These are phyloP conservation scores for Rhinophrynus dorsalis DNA, from an alignment of 2,797 vertebrate species.

Conservation along the genomic window DNA sequence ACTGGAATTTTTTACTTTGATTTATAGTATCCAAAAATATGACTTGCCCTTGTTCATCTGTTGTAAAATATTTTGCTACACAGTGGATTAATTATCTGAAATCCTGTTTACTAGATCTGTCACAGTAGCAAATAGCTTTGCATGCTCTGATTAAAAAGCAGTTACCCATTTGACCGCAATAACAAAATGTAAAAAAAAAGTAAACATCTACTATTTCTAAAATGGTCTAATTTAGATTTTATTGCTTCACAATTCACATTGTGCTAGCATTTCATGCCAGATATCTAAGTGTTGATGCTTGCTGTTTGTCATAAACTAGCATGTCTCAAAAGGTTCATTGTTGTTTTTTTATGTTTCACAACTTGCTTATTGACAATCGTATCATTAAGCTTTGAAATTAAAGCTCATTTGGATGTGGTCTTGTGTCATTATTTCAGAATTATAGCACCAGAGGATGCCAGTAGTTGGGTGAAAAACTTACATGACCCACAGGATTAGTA, in stretches of 20 bases:
- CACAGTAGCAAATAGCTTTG: background rate
- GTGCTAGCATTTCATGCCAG: slow-evolving; percentile 11
- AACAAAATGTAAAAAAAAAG: slow-evolving; percentile 1
- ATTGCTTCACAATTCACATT: slow-evolving; percentile 3
- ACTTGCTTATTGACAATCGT: slow-evolving; percentile 41
- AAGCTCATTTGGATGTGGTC: slow-evolving; percentile 42
- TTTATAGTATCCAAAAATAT: background rate
- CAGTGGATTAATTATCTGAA: background rate
- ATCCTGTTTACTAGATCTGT: background rate
- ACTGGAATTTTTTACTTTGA: background rate
- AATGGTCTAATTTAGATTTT: slow-evolving; percentile 11
- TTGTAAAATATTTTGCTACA: background rate
- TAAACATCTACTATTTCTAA: slow-evolving; percentile 15
- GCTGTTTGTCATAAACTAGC: slow-evolving; percentile 25
- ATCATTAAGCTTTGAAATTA: slow-evolving; percentile 43
- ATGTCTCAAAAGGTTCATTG: slow-evolving; percentile 31
- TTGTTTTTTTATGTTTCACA: slow-evolving; percentile 39
- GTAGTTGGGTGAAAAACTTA: slow-evolving; percentile 26
- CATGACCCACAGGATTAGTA: slow-evolving; percentile 20
- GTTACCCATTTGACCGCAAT: background rate
- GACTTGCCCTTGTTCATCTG: background rate
- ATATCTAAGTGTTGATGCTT: slow-evolving; percentile 1
- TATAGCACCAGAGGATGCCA: slow-evolving; percentile 38
- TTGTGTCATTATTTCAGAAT: slow-evolving; percentile 37
- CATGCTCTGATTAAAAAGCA: slow-evolving; percentile 5